Base-by-base conservation (phyloP, 1,140 invertebrate genomes). In the Thaumatotibia leucotreta region DNA sequence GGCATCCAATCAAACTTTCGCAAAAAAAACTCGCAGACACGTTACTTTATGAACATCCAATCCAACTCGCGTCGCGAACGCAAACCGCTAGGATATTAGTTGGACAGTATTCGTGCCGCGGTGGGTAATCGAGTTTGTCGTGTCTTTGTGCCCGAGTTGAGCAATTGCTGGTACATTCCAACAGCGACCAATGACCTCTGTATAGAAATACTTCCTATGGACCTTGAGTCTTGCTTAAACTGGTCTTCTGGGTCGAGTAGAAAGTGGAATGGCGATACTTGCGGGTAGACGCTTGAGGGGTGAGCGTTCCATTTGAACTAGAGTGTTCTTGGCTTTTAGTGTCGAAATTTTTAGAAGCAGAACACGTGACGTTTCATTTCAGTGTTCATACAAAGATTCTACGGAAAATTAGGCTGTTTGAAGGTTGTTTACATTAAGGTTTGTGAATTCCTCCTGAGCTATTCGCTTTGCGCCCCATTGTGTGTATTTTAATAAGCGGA, bases 121-220 rank as follows among this genome's bases (percentile, higher is more conserved):
- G 22, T 24, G 39, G 39, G 50, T 29, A 58, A 58, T 29, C 52
- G 23, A 58, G 52, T 58, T 58, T 58, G 52, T 58, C 52, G 52
- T 14, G 24, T 58, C 23, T 27, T 54, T 58, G 52, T 27, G 11
- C 24, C 20, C 39, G 0, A 45, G 39, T n/a, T 52, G 50, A 52
- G 50, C 20, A 52, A 52, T 52, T 52, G 22, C 22, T 52, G 23
- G 22, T 22, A 45, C 20, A 45, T 45, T 17, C 17, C 35, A 39
- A n/a, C 3, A 2, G n/a, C 14, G 11, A n/a, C 39, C 14, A 45
- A 17, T 20, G 39, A 45, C 20, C 39, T 17, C 17, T 5, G 0
- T 4, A 17, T 5, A 14, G 11, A 0, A 0, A 45, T 45, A 9
- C 6, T 39, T 39, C 11, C 14, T 39, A 14, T n/a, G 35, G 35